Percentiles rank a stretch among this genome's conserved stretches.
Evolutionary conservation across 2,888 invertebrate species (phyloP).

Genomic region (Acronicta alni): DNA sequence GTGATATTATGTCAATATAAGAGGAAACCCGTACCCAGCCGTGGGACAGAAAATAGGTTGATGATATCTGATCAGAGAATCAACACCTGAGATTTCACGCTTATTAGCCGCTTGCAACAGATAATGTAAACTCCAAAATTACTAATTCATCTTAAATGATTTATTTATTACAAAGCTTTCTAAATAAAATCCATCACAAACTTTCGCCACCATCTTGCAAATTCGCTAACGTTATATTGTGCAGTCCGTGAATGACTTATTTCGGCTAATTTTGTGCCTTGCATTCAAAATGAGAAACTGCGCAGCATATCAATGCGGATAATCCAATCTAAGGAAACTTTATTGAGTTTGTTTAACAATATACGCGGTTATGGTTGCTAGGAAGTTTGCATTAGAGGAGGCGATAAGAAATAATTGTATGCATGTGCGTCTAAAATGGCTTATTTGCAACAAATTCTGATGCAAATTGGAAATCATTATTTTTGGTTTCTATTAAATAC

Average conservation of each 20-base stretch:
- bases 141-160: neutral
- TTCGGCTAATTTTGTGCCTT: conserved; percentile 64
- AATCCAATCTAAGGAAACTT: conserved; percentile 42
- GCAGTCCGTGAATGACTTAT: conserved; percentile 64
- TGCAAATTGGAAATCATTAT: conserved; percentile 30
- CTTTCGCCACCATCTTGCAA: conserved; percentile 36
- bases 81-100: too few species aligned
- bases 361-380: conserved; percentile 53
- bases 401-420: conserved; percentile 34
- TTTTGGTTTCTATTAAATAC: conserved; percentile 5
- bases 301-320: conserved; percentile 69
- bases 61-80: too few species aligned
- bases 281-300: conserved; percentile 68
- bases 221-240: conserved; percentile 50
- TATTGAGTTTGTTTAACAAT: conserved; percentile 60
- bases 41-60: too few species aligned
- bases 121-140: too few species aligned
- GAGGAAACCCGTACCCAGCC: too few species aligned
- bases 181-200: conserved; percentile 37
- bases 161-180: neutral
- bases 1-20: too few species aligned
- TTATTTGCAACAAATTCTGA: conserved; percentile 26
- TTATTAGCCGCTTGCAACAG: too few species aligned
- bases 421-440: conserved; percentile 18
- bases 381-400: conserved; percentile 36